Conservation (phyloP, 2,797 vertebrate genomes). For the Pipistrellus pipistrellus region DNA sequence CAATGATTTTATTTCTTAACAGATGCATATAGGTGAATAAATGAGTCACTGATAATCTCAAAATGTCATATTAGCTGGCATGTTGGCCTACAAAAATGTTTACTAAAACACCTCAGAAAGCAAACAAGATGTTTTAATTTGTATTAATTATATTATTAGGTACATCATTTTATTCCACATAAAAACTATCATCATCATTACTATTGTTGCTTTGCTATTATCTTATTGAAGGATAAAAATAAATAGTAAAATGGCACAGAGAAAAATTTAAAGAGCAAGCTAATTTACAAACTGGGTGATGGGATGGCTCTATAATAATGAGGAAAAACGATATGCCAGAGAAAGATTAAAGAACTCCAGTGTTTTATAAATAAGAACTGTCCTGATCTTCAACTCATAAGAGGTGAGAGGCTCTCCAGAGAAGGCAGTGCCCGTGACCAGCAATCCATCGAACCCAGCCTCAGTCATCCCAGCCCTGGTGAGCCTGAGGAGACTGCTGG, state of each 20-base stretch:
- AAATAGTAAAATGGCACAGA: background rate
- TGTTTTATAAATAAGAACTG: background rate
- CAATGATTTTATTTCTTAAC: background rate
- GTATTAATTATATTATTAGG: background rate
- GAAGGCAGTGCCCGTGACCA: slow-evolving; percentile 91
- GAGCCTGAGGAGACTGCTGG: slow-evolving; percentile 93
- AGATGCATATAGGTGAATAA: background rate
- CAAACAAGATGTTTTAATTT: background rate
- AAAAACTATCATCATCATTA: background rate
- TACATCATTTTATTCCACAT: background rate
- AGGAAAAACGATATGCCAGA: background rate
- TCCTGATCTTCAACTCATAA: background rate
- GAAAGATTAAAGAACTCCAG: background rate
- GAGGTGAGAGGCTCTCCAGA: slow-evolving; percentile 88
- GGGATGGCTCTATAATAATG: background rate
- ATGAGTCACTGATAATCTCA: background rate
- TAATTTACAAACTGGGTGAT: background rate
- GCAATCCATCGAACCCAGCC: slow-evolving; percentile 91
- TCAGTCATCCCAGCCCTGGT: slow-evolving; percentile 94
- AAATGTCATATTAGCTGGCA: background rate
- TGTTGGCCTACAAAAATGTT: background rate
- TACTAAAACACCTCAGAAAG: slow-evolving; percentile 8
- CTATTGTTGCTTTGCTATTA: background rate
- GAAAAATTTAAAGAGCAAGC: background rate
- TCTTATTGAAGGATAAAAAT: background rate